These are phyloP conservation scores for Nixonia krombeini DNA, from an alignment of 1,140 invertebrate species.

Conservation along the genomic window DNA sequence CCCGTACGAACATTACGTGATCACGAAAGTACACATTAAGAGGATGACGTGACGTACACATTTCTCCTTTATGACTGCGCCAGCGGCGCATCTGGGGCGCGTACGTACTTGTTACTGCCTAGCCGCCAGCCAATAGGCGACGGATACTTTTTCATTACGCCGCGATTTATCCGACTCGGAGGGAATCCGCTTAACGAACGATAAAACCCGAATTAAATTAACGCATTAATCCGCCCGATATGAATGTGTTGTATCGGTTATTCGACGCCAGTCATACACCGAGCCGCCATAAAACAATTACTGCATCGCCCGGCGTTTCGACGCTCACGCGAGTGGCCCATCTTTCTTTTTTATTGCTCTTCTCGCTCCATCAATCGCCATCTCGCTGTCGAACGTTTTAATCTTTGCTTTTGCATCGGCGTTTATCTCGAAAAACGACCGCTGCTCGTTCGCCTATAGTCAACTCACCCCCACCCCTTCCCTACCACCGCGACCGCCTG, in stretches of 20 bases:
- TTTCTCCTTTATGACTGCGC: constrained; percentile 26
- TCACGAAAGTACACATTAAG: constrained; percentile 32
- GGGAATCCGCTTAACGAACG: too few relatives aligned
- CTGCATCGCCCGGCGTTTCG: constrained; percentile 35
- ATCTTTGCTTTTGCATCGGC: too few relatives aligned
- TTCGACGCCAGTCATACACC: constrained; percentile 23
- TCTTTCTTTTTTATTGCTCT: constrained; percentile 5
- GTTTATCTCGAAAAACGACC: too few relatives aligned
- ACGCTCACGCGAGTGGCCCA: background rate
- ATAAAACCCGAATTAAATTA: too few relatives aligned
- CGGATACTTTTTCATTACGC: constrained; percentile 54
- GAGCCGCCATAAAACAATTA: constrained; percentile 49
- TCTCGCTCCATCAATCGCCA: background rate
- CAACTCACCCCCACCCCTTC: too few relatives aligned
- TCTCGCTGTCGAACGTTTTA: too few relatives aligned
- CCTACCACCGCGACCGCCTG: too few relatives aligned
- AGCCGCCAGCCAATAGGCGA: constrained; percentile 45
- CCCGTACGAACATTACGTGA: constrained; percentile 34
- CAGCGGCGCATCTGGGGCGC: constrained; percentile 18
- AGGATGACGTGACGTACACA: constrained; percentile 31
- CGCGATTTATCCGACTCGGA: too few relatives aligned
- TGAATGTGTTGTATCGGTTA: constrained; percentile 24
- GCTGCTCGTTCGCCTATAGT: too few relatives aligned
- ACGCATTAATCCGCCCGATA: too few relatives aligned
- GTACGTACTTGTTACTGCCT: constrained; percentile 27